Percentiles rank a stretch among this genome's conserved stretches.
phyloP scores from a whole-genome alignment of 2,113 vertebrate species.

The Sula dactylatra region DNA sequence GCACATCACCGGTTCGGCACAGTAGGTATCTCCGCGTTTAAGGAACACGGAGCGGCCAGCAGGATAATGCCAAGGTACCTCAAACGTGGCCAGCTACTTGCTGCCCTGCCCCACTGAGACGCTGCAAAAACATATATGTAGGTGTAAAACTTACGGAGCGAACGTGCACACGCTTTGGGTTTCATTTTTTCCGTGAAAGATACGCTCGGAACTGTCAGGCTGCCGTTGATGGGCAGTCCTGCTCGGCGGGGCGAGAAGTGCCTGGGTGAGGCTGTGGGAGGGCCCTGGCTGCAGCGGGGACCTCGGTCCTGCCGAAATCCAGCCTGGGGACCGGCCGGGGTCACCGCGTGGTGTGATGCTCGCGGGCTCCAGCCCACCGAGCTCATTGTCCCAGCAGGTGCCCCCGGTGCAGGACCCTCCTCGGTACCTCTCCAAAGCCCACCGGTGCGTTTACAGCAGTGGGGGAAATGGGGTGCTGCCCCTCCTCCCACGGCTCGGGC shows the following conservation, averaged over 20 bases:
- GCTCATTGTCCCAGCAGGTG: not conserved
- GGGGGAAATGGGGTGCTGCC: not conserved
- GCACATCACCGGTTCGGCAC: not conserved
- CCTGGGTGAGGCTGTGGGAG: not conserved
- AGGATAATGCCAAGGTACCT: not conserved
- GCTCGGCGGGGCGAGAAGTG: rapidly evolving
- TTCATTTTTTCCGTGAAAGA: not conserved
- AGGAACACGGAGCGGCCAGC: not conserved
- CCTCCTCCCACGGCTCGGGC: rapidly evolving
- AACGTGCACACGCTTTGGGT: rapidly evolving
- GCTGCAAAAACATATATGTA: not conserved
- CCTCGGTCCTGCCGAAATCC: not conserved
- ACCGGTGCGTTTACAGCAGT: rapidly evolving
- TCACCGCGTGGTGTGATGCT: too few species aligned
- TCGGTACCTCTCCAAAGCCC: not conserved
- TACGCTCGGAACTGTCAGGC: not conserved
- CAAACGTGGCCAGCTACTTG: not conserved
- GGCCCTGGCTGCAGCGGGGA: not conserved
- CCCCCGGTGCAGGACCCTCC: rapidly evolving
- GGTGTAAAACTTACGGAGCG: not conserved
- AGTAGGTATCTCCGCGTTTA: not conserved
- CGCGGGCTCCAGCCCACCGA: rapidly evolving
- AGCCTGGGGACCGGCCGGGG: not conserved
- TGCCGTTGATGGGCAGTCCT: not conserved
- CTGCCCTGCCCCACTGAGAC: not conserved